Base-by-base conservation (phyloP, 2,888 invertebrate genomes). In the Trisateles emortualis region DNA sequence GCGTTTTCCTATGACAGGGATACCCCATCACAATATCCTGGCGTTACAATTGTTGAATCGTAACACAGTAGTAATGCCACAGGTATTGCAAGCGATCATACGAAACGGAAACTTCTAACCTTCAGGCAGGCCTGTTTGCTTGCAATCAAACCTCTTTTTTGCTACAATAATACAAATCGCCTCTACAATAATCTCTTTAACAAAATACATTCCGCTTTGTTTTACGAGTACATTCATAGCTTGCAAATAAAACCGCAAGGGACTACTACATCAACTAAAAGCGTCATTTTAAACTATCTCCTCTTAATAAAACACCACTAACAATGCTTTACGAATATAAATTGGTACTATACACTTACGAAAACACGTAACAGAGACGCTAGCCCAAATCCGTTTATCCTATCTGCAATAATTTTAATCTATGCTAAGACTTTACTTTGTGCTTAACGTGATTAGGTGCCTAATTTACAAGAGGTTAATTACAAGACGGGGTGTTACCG, bases 391-490 rank as follows among this genome's bases (percentile, higher is more conserved):
- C 13, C 24, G 11, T 26, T 50, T 32, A 51, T 54, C 51, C 45
- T 19, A 30, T 65, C 60, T 64, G 44, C 53, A 51, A 52, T 55
- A 51, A 52, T 40, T 48, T 59, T 69, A 65, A 67, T 74, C 67
- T 65, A 49, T 63, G 65, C 38, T 49, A 52, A 45, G 51, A 63
- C 52, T 66, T 64, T 65, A 55, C 76, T 61, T 52, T 38, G 54
- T 50, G 52, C 60, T 59, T 66, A 73, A 75, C 66, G 61, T 70
- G 77, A 76, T 79, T 76, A 71, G 63, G 52, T 46, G 57, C 66
- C 71, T 68, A 70, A 74, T 72, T 74, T 64, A 68, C 67, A 74
- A 71, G 68, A 72, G 67, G 73, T 74, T 79, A 79, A 79, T 79
- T 79, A 78, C 68, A 55, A 42, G 49, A 68, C 51, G 63, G 62